A percentile compares a stretch with the other conserved stretches of the same genome.
Conservation (phyloP, 2,113 vertebrate species). For the Sorex fumeus region DNA sequence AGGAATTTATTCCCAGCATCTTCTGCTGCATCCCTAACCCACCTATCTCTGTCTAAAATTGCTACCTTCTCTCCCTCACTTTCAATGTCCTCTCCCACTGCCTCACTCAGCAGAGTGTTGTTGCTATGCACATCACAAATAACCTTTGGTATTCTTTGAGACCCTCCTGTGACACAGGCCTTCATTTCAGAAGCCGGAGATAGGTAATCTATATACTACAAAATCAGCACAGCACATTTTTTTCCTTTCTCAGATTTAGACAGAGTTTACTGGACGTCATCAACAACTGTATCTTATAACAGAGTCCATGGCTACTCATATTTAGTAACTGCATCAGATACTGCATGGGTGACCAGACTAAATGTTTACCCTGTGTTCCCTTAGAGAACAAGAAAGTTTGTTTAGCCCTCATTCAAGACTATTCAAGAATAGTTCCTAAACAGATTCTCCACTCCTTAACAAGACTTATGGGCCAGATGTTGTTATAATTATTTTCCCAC, state of each 20-base stretch:
- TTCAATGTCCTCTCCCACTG: neutral
- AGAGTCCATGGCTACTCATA: neutral
- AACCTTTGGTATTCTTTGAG: neutral
- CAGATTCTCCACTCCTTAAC: neutral
- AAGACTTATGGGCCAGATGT: slow-evolving; percentile 33
- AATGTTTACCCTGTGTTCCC: neutral
- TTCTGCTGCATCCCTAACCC: too few relatives aligned
- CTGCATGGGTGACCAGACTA: neutral
- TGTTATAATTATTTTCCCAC: slow-evolving; percentile 51
- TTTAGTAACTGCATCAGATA: neutral
- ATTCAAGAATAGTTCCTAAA: neutral
- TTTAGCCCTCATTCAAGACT: neutral
- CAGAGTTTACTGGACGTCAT: neutral
- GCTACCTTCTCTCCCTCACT: neutral
- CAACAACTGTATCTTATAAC: neutral
- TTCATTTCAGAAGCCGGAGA: neutral
- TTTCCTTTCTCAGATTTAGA: neutral
- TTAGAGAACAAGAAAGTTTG: neutral
- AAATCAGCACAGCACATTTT: neutral
- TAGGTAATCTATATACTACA: neutral
- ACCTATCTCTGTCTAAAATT: neutral
- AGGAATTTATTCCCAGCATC: fast-evolving
- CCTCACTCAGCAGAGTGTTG: neutral
- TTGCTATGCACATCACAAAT: neutral
- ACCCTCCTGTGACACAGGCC: neutral